phyloP scores from a whole-genome alignment of 2,113 vertebrate genomes.

The Erpornis zantholeuca region DNA sequence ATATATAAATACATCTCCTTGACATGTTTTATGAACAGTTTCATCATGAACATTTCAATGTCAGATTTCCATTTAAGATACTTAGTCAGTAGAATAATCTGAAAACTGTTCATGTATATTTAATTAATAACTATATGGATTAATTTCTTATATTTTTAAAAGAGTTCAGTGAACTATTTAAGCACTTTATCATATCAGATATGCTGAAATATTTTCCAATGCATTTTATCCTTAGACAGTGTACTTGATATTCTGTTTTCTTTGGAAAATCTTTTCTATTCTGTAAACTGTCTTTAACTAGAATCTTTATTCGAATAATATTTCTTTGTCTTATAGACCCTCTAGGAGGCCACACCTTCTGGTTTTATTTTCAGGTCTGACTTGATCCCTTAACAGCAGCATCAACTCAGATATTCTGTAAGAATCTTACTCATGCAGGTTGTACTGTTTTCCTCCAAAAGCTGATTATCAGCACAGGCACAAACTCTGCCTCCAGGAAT shows the following conservation, averaged over 20 bases:
- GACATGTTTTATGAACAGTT: not conserved
- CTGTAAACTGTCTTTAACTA: not conserved
- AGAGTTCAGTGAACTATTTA: not conserved
- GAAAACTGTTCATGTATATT: not conserved
- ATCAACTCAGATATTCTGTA: not conserved
- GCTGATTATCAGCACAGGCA: constrained; percentile 95
- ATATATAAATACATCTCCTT: not conserved
- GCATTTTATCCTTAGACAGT: not conserved
- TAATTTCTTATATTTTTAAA: not conserved
- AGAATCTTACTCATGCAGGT: constrained; percentile 86
- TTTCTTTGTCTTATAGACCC: not conserved
- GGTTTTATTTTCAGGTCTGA: not conserved
- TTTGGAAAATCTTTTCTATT: not conserved
- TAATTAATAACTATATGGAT: not conserved
- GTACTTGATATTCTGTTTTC: not conserved
- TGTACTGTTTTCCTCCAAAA: constrained; percentile 91
- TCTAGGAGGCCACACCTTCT: not conserved
- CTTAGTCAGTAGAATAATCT: not conserved
- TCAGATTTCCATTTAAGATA: not conserved
- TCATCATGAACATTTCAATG: not conserved
- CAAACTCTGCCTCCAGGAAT: constrained; percentile 94
- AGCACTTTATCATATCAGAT: not conserved
- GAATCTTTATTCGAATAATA: not conserved
- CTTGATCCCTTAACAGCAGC: not conserved
- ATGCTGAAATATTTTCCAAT: not conserved